Percentiles rank a stretch among this genome's conserved stretches.
phyloP scores from a whole-genome alignment of 2,113 vertebrate species.

The Morone chrysops region DNA sequence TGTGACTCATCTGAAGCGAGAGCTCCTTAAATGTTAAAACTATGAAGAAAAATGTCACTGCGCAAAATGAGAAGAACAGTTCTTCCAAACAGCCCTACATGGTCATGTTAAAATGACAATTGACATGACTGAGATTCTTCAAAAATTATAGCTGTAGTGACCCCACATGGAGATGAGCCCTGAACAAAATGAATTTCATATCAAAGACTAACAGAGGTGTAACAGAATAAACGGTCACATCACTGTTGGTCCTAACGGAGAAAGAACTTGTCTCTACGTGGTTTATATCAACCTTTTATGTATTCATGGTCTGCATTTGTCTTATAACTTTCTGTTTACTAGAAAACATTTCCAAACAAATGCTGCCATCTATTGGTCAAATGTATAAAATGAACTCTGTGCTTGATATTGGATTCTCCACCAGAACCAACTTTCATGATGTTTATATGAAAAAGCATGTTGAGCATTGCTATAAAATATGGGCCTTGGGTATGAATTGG shows the following conservation, averaged over 20 bases:
- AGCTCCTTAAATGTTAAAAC: constrained; percentile 62
- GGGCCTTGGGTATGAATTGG: too few species aligned
- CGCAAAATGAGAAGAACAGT: not conserved
- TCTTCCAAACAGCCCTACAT: not conserved
- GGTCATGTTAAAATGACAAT: constrained; percentile 1
- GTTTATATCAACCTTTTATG: not conserved
- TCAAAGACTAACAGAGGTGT: not conserved
- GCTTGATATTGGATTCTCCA: not conserved
- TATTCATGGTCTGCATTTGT: not conserved
- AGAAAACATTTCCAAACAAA: constrained; percentile 36
- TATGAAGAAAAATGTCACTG: constrained; percentile 60
- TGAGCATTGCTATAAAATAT: not conserved
- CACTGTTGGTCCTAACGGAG: not conserved
- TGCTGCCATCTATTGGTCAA: constrained; percentile 76
- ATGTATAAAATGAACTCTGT: not conserved
- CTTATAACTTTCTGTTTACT: not conserved
- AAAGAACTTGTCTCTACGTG: not conserved
- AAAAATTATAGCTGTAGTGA: not conserved
- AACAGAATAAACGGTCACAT: not conserved
- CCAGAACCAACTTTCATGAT: not conserved
- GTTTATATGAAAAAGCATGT: not conserved
- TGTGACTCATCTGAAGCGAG: constrained; percentile 56
- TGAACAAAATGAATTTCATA: not conserved
- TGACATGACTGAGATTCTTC: not conserved
- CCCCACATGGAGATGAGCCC: not conserved